A percentile compares a stretch with the other conserved stretches of the same genome.
phyloP scores from a whole-genome alignment of 2,113 vertebrate species.

The Jacana jacana region DNA sequence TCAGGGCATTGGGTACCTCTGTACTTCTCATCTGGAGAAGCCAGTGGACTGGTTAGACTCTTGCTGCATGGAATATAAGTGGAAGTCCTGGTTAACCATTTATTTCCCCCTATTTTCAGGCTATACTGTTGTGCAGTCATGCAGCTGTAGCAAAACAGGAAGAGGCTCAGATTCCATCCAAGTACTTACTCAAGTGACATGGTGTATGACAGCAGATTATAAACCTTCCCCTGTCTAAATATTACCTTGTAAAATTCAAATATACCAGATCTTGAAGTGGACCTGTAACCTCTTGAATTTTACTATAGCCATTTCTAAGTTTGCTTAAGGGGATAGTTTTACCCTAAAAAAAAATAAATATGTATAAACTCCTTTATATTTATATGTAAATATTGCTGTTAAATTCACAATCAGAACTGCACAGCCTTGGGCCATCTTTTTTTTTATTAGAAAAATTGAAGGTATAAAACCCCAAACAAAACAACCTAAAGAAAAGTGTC shows the following conservation, averaged over 20 bases:
- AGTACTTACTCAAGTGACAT: neutral
- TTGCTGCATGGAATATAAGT: neutral
- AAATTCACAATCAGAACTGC: neutral
- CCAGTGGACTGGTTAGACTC: neutral
- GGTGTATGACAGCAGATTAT: accelerated
- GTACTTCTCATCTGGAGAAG: neutral
- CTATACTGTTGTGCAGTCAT: neutral
- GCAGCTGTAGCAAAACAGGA: neutral
- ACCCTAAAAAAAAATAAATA: neutral
- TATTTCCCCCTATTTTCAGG: neutral
- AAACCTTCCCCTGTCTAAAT: neutral
- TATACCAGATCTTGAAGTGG: neutral
- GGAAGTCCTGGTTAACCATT: neutral
- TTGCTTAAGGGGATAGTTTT: neutral
- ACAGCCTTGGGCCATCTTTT: neutral
- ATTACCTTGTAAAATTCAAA: neutral
- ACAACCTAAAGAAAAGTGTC: neutral
- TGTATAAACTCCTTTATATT: neutral
- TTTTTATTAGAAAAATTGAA: neutral
- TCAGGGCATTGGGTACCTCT: neutral
- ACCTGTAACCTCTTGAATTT: neutral
- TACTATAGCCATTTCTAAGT: neutral
- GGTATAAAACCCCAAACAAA: neutral
- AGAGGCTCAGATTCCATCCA: neutral
- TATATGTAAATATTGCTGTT: neutral